Evolutionary conservation across 2,113 vertebrate genomes (phyloP).

Genomic region (Jaculus jaculus): DNA sequence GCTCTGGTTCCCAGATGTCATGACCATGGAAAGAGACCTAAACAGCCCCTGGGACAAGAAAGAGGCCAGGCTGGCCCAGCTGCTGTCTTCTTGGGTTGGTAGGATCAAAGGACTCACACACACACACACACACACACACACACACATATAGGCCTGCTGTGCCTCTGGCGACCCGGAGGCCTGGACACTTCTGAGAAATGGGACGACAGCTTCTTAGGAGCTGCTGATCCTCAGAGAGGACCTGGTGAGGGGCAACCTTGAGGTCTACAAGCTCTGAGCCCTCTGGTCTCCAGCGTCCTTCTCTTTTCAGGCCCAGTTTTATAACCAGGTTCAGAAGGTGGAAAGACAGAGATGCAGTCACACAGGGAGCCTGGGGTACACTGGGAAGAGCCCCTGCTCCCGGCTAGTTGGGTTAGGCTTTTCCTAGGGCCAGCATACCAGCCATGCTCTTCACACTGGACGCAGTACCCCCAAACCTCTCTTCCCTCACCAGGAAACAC

Average conservation of each 20-base stretch:
- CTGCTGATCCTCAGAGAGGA: background rate
- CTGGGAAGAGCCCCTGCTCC: background rate
- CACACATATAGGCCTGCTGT: background rate
- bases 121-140: background rate
- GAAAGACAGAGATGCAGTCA: accelerated
- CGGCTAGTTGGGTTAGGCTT: background rate
- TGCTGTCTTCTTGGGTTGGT: background rate
- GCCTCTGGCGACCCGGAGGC: background rate
- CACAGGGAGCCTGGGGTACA: background rate
- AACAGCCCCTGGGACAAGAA: background rate
- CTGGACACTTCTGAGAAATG: background rate
- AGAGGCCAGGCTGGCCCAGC: background rate
- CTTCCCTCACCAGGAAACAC: background rate
- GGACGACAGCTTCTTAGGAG: background rate
- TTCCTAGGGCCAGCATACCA: background rate
- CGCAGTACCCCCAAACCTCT: background rate
- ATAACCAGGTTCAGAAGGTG: background rate
- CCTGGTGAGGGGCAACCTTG: background rate
- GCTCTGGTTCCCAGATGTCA: background rate
- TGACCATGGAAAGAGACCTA: background rate
- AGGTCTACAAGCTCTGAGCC: background rate
- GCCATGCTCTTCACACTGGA: too few relatives aligned
- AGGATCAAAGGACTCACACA: background rate
- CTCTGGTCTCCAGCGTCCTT: too few relatives aligned
- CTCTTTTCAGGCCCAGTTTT: background rate